Percentiles rank a stretch among this genome's conserved stretches.
Conservation (phyloP, 2,888 invertebrate genomes). For the Heliconius erato region DNA sequence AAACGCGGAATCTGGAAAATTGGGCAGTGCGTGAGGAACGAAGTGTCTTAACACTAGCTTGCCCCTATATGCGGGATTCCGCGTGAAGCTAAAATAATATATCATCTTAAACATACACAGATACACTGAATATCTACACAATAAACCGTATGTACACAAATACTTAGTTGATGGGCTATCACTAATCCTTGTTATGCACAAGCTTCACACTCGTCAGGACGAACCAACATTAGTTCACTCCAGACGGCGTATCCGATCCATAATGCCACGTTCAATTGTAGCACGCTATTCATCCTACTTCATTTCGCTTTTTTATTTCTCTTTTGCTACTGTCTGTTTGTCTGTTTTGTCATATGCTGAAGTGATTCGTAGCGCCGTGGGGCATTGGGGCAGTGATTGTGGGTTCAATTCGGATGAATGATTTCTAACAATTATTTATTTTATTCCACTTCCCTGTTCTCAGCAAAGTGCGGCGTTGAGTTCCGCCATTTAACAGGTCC, state of each 20-base stretch:
- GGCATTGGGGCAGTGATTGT: too few species aligned
- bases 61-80: background rate
- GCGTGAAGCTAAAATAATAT: too few species aligned
- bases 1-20: background rate
- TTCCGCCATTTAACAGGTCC: background rate
- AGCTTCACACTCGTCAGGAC: conserved; percentile 37
- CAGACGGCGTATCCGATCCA: conserved; percentile 52
- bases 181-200: conserved; percentile 40
- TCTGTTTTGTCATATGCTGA: conserved; percentile 56
- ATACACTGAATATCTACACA: background rate
- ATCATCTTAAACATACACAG: background rate
- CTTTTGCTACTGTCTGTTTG: conserved; percentile 53
- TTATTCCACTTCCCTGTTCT: background rate
- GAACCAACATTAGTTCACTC: conserved; percentile 49
- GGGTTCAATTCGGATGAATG: background rate
- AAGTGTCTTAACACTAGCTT: background rate
- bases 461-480: background rate
- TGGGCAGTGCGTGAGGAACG: too few species aligned
- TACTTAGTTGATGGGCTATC: conserved; percentile 28
- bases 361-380: background rate
- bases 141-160: background rate
- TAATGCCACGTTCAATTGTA: conserved; percentile 50
- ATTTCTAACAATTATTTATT: too few species aligned
- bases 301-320: conserved; percentile 7
- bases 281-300: conserved; percentile 41